Conservation (phyloP, 2,888 invertebrate species). For the Sphecodes monilicornis region DNA sequence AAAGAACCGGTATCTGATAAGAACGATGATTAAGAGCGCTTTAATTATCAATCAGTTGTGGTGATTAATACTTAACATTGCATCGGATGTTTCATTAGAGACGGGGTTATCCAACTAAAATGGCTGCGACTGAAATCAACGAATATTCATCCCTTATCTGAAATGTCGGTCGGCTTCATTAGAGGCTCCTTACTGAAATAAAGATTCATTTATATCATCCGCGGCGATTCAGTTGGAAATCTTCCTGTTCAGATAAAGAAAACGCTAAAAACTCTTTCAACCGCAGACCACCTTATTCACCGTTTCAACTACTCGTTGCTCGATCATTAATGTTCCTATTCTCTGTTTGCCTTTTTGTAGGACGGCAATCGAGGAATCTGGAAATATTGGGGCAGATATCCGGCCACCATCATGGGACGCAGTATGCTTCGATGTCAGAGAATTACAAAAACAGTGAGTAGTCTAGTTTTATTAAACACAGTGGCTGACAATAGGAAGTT, state of each 20-base stretch:
- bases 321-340: slow-evolving; percentile 24
- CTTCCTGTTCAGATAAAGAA: slow-evolving; percentile 4
- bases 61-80: background rate
- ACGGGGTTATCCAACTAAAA: background rate
- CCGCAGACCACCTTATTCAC: slow-evolving; percentile 32
- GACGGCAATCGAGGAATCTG: slow-evolving; percentile 79
- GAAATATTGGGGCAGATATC: slow-evolving; percentile 76
- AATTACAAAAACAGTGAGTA: slow-evolving; percentile 76
- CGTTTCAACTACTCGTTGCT: slow-evolving; percentile 43
- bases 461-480: background rate
- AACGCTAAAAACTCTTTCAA: slow-evolving; percentile 22
- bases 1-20: background rate
- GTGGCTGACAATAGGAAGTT: background rate
- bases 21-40: background rate
- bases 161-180: slow-evolving; percentile 57
- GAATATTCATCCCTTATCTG: slow-evolving; percentile 13
- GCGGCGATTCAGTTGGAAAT: slow-evolving; percentile 27
- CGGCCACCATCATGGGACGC: slow-evolving; percentile 75
- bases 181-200: slow-evolving; percentile 42
- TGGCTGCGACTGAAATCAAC: background rate
- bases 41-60: background rate
- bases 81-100: background rate
- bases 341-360: slow-evolving; percentile 67
- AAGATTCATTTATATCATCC: slow-evolving; percentile 51
- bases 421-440: slow-evolving; percentile 72